Conservation (phyloP, 92 coral and sea anemone genomes). For the Paramuricea clavata region DNA sequence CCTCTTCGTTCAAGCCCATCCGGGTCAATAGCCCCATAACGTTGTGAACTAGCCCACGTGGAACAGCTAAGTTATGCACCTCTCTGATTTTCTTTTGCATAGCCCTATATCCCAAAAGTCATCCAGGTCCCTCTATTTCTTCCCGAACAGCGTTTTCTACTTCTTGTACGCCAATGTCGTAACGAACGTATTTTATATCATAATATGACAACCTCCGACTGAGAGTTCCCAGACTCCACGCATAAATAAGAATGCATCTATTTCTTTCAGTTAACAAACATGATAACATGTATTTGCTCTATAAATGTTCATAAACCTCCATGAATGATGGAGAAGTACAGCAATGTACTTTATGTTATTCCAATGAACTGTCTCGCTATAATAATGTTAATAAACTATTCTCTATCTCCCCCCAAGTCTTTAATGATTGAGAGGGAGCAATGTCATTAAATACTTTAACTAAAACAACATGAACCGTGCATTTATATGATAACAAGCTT, state of each 20-base stretch:
- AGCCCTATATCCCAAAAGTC: too few relatives aligned
- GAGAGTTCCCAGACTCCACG: too few relatives aligned
- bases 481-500: neutral
- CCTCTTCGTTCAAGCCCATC: too few relatives aligned
- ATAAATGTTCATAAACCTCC: neutral
- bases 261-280: neutral
- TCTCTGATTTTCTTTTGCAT: too few relatives aligned
- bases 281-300: neutral
- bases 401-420: constrained; percentile 17
- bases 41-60: too few relatives aligned
- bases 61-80: too few relatives aligned
- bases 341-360: neutral
- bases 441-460: neutral
- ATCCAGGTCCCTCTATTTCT: too few relatives aligned
- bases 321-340: neutral
- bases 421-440: neutral
- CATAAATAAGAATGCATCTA: constrained; percentile 5
- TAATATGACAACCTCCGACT: too few relatives aligned
- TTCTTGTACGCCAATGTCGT: too few relatives aligned
- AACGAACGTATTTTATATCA: too few relatives aligned
- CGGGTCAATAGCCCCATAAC: too few relatives aligned
- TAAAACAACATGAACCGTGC: neutral
- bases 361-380: neutral
- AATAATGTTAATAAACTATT: neutral
- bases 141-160: too few relatives aligned